Conservation (phyloP, 2,797 vertebrate species). For the Nyctalus aviator region DNA sequence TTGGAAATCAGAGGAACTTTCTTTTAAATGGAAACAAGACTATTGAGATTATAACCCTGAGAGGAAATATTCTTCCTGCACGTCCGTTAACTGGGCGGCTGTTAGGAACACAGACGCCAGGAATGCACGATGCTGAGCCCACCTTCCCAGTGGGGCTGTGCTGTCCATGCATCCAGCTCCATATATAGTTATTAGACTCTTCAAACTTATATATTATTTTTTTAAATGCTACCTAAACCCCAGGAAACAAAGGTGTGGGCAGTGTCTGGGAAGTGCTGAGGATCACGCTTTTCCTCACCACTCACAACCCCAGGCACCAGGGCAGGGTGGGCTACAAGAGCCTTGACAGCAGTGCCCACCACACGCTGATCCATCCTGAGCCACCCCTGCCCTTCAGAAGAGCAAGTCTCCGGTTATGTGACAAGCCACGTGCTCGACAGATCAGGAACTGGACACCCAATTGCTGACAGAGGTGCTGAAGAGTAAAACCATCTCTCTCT, state of each 20-base stretch:
- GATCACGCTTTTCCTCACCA: neutral
- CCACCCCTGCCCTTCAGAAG: neutral
- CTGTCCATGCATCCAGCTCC: rapidly evolving
- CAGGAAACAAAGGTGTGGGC: neutral
- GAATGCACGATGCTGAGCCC: neutral
- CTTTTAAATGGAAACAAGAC: neutral
- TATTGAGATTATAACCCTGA: neutral
- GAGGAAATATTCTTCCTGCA: neutral
- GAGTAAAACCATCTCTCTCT: no score
- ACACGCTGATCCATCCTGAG: no score
- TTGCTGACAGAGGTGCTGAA: no score
- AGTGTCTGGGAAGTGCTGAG: neutral
- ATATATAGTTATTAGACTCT: rapidly evolving
- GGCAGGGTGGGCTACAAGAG: no score
- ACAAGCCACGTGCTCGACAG: rapidly evolving
- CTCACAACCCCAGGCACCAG: no score
- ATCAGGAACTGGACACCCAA: rapidly evolving
- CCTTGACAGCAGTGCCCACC: neutral
- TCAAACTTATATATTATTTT: no score
- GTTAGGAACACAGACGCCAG: neutral
- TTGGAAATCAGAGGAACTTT: neutral
- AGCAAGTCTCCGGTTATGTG: neutral
- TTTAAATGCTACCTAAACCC: no score
- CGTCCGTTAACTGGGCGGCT: no score
- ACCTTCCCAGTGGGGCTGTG: rapidly evolving